Percentiles rank a stretch among this genome's conserved stretches.
These are phyloP conservation scores for Pachymerium ferrugineum DNA, from an alignment of 2,888 invertebrate genomes.

Conservation along the genomic window DNA sequence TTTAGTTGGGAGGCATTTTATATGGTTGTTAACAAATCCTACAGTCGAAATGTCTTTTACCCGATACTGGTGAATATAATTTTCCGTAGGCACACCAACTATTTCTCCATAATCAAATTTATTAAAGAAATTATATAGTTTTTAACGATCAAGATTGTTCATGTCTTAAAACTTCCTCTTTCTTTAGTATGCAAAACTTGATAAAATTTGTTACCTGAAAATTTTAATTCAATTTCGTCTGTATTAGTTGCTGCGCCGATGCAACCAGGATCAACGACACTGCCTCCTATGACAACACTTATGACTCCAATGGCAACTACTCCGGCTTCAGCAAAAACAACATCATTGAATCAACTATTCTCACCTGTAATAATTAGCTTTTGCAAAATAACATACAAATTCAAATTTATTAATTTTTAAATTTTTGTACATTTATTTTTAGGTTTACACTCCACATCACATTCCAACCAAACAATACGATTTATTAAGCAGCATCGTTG, in stretches of 20 bases:
- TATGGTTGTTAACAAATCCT: too few species aligned
- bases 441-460: slow-evolving; percentile 52
- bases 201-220: too few species aligned
- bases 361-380: slow-evolving; percentile 30
- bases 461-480: slow-evolving; percentile 58
- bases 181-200: too few species aligned
- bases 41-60: too few species aligned
- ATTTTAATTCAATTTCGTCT: too few species aligned
- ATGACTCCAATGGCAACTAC: slow-evolving; percentile 64
- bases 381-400: not conserved
- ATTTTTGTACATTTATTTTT: not conserved
- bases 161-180: too few species aligned
- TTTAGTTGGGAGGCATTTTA: too few species aligned
- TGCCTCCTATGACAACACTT: slow-evolving; percentile 50
- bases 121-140: too few species aligned
- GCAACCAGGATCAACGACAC: not conserved
- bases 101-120: too few species aligned
- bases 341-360: not conserved
- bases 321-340: not conserved
- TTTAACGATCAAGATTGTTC: too few species aligned
- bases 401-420: not conserved
- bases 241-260: slow-evolving; percentile 9
- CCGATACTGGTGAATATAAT: too few species aligned
- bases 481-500: slow-evolving; percentile 65
- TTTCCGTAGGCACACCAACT: too few species aligned